Conservation (phyloP, 2,797 vertebrate genomes). For the Heterohyrax brucei region DNA sequence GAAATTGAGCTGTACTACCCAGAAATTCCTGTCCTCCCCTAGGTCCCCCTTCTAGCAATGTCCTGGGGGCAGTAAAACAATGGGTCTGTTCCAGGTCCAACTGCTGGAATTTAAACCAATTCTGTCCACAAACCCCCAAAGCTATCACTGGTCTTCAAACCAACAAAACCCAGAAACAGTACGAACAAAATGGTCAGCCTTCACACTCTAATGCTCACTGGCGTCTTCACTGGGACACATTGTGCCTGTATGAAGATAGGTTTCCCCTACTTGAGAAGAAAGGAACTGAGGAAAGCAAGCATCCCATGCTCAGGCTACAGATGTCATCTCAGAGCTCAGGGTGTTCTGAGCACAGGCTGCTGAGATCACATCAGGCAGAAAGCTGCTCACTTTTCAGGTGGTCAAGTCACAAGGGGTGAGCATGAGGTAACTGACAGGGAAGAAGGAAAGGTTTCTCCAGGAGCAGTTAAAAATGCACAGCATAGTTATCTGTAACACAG, state of each 20-base stretch:
- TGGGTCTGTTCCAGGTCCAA: background rate
- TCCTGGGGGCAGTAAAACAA: background rate
- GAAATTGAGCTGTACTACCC: too few species aligned
- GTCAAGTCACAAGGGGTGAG: constrained; percentile 39
- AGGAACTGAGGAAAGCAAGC: background rate
- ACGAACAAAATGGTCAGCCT: background rate
- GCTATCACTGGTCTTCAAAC: background rate
- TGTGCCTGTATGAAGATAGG: background rate
- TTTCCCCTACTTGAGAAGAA: background rate
- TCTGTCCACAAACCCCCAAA: background rate
- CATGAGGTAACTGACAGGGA: constrained; percentile 66
- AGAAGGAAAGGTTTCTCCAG: constrained; percentile 48
- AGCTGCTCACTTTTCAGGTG: constrained; percentile 56
- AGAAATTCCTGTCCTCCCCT: background rate
- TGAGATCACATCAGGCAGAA: constrained; percentile 66
- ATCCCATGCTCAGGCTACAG: background rate
- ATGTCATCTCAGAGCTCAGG: background rate
- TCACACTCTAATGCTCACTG: background rate
- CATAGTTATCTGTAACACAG: background rate
- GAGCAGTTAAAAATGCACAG: constrained; percentile 69
- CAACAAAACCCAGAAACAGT: background rate
- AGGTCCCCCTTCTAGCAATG: background rate
- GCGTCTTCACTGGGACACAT: background rate
- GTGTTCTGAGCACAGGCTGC: background rate
- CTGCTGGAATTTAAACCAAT: constrained; percentile 65